phyloP scores from a whole-genome alignment of 2,888 invertebrate species.

The Nycteola revayana region DNA sequence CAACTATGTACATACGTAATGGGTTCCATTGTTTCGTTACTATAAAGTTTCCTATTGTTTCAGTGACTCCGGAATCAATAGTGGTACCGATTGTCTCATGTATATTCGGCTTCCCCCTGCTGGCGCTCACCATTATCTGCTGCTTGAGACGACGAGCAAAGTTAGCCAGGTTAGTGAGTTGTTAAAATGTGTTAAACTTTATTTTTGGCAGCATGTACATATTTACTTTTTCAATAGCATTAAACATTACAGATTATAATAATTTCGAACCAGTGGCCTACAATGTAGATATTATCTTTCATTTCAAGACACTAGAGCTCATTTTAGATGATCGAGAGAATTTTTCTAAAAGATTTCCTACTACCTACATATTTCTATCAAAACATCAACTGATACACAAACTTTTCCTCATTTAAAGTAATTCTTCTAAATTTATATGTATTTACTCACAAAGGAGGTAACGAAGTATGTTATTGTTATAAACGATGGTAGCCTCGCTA shows the following conservation, averaged over 20 bases:
- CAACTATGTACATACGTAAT: too few relatives aligned
- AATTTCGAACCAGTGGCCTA: background rate
- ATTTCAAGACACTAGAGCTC: too few relatives aligned
- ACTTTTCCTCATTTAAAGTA: too few relatives aligned
- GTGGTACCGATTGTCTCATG: conserved; percentile 94
- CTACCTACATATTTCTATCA: too few relatives aligned
- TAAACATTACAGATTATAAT: background rate
- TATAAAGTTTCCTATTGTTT: conserved; percentile 53
- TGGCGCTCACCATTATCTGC: conserved; percentile 93
- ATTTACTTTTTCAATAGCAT: conserved; percentile 4
- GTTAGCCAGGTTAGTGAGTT: conserved; percentile 82
- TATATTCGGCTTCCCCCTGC: conserved; percentile 93
- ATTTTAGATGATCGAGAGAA: too few relatives aligned
- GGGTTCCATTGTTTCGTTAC: too few relatives aligned
- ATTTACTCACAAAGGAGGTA: conserved; percentile 1
- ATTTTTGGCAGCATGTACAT: conserved; percentile 1
- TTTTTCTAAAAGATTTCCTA: too few relatives aligned
- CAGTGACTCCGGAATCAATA: conserved; percentile 94
- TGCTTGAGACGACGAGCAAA: conserved; percentile 92
- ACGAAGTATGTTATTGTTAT: conserved; percentile 9
- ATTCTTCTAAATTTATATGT: too few relatives aligned
- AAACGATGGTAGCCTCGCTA: conserved; percentile 6
- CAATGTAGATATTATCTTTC: too few relatives aligned
- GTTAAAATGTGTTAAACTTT: too few relatives aligned
- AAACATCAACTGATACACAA: too few relatives aligned